These are phyloP conservation scores for Drosophila yakuba DNA, from an alignment of 1,140 invertebrate genomes.

Conservation along the genomic window DNA sequence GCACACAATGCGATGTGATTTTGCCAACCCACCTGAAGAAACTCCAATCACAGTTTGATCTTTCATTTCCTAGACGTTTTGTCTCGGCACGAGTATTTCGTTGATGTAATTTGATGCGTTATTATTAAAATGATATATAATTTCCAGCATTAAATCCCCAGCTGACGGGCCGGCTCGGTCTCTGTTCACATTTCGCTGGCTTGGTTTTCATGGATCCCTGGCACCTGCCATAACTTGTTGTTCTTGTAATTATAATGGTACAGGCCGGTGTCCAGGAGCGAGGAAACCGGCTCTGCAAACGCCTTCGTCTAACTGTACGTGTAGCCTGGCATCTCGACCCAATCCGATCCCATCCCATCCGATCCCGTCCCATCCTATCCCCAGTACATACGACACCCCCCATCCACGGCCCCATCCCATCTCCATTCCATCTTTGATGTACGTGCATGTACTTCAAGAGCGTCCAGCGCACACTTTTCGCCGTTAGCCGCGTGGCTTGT, in stretches of 20 bases:
- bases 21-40: background rate
- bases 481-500: slow-evolving; percentile 71
- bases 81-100: slow-evolving; percentile 26
- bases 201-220: slow-evolving; percentile 19
- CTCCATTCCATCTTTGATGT: slow-evolving; percentile 40
- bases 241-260: slow-evolving; percentile 69
- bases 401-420: slow-evolving; percentile 11
- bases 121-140: slow-evolving; percentile 82
- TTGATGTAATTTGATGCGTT: slow-evolving; percentile 74
- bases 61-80: slow-evolving; percentile 41
- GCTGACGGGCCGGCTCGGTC: slow-evolving; percentile 22
- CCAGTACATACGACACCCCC: background rate
- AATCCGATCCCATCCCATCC: background rate
- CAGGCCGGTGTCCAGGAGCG: slow-evolving; percentile 34
- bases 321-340: slow-evolving; percentile 25
- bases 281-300: slow-evolving; percentile 60
- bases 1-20: slow-evolving; percentile 10
- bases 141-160: slow-evolving; percentile 61
- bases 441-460: slow-evolving; percentile 45
- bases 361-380: background rate
- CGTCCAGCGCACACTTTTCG: slow-evolving; percentile 63
- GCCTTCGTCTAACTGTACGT: slow-evolving; percentile 52
- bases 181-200: slow-evolving; percentile 56
- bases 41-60: slow-evolving; percentile 29
- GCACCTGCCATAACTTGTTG: slow-evolving; percentile 71